A percentile compares a stretch with the other conserved stretches of the same genome.
phyloP scores from a whole-genome alignment of 2,113 vertebrate genomes.

The Salvelinus sp. region DNA sequence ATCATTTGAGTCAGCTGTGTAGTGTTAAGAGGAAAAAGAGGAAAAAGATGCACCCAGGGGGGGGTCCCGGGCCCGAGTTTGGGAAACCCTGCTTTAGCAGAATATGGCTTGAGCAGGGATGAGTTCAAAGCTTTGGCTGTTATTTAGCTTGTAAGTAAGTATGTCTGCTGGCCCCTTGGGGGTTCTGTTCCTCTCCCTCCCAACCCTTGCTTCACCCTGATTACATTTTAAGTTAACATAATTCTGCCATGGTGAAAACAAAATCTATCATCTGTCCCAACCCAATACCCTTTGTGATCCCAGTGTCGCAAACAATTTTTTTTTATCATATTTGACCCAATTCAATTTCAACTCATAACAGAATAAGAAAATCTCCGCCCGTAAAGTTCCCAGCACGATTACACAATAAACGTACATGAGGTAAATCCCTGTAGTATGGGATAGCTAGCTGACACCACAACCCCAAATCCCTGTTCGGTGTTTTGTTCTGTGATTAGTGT shows the following conservation, averaged over 20 bases:
- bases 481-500: slow-evolving; percentile 15
- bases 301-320: neutral
- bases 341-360: neutral
- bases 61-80: no score
- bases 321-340: neutral
- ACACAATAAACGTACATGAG: slow-evolving; percentile 41
- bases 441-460: slow-evolving; percentile 18
- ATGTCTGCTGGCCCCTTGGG: no score
- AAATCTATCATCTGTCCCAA: neutral
- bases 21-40: no score
- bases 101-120: slow-evolving; percentile 47
- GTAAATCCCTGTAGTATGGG: slow-evolving; percentile 54
- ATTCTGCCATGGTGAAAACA: neutral
- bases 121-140: slow-evolving; percentile 46
- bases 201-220: neutral
- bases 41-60: no score
- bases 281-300: neutral
- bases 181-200: no score
- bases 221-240: neutral
- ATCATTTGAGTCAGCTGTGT: no score
- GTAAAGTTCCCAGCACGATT: neutral
- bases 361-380: neutral
- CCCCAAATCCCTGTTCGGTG: neutral
- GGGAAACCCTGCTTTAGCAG: no score
- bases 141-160: neutral